phyloP scores from a whole-genome alignment of 2,888 invertebrate genomes.

The Hymenopus coronatus region DNA sequence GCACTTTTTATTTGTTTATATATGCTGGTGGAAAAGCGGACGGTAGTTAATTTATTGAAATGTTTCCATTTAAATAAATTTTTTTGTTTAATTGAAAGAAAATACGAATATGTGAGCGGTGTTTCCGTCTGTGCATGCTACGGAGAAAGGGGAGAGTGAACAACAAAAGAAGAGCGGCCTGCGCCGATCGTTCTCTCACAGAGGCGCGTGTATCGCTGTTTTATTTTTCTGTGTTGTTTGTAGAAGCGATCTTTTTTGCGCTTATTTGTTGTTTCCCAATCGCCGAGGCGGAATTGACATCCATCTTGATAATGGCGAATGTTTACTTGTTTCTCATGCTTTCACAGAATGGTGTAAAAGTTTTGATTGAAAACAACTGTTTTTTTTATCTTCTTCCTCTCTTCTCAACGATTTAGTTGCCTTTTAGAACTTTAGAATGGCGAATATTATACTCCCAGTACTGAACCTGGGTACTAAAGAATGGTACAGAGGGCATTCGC shows the following conservation, averaged over 20 bases:
- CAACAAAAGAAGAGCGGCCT: slow-evolving; percentile 6
- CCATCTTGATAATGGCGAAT: slow-evolving; percentile 4
- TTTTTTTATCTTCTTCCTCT: not conserved
- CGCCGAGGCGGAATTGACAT: slow-evolving; percentile 10
- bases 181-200: not conserved
- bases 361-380: not conserved
- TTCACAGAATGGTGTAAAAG: not conserved
- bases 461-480: no score
- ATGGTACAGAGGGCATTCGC: no score
- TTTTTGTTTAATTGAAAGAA: slow-evolving; percentile 31
- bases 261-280: not conserved
- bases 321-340: not conserved
- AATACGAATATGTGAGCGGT: slow-evolving; percentile 4
- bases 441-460: no score
- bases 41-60: slow-evolving; percentile 26
- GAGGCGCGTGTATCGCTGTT: not conserved
- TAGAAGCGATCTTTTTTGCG: not conserved
- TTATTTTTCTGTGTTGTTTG: not conserved
- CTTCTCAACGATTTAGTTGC: not conserved
- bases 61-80: slow-evolving; percentile 29
- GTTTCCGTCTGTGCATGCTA: not conserved
- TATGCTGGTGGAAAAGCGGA: slow-evolving; percentile 20
- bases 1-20: not conserved
- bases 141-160: not conserved
- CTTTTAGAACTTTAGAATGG: no score